phyloP scores from a whole-genome alignment of 2,797 vertebrate genomes.

The Avahi laniger region DNA sequence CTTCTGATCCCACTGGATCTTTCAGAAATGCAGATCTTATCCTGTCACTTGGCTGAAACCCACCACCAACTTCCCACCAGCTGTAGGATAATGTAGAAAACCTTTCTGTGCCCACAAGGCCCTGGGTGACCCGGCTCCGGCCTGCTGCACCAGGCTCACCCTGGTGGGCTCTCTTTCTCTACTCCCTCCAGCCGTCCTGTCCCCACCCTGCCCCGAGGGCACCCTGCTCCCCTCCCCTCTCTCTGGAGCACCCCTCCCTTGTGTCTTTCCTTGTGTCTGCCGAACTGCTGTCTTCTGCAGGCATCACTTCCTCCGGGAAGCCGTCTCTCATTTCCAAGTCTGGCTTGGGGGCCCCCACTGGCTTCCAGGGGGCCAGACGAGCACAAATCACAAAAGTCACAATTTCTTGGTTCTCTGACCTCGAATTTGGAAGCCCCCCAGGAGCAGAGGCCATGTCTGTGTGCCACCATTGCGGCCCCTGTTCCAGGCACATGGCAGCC shows the following conservation, averaged over 20 bases:
- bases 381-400: not conserved
- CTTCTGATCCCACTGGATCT: not conserved
- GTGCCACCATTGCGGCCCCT: not conserved
- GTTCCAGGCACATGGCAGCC: not conserved
- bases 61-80: not conserved
- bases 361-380: not conserved
- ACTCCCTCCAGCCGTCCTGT: no score
- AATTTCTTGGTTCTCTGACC: not conserved
- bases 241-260: not conserved
- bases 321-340: not conserved
- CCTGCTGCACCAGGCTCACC: fast-evolving
- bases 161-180: not conserved
- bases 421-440: not conserved
- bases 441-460: not conserved
- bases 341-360: not conserved
- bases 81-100: not conserved
- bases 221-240: not conserved
- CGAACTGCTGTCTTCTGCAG: fast-evolving
- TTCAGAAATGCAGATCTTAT: not conserved
- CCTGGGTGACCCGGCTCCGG: not conserved
- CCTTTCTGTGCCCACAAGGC: not conserved
- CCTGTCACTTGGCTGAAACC: not conserved
- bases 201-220: fast-evolving
- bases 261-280: no score
- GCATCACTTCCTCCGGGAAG: not conserved